Conservation (phyloP, 2,888 invertebrate species). For the Chrysomela aeneicollis region DNA sequence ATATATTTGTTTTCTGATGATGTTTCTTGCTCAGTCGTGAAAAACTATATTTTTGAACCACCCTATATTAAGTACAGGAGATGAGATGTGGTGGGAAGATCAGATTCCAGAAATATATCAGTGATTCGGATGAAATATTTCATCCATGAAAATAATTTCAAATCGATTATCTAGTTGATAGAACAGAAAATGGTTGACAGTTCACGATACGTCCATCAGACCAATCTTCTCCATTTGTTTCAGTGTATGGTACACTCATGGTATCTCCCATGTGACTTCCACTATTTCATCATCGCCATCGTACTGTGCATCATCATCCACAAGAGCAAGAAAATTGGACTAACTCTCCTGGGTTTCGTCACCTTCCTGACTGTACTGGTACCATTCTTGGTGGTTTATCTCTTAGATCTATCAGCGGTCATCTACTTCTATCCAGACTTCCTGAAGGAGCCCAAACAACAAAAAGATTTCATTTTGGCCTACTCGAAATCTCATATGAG, state of each 20-base stretch:
- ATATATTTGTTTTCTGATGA: too few species aligned
- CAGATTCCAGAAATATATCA: too few species aligned
- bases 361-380: conserved; percentile 60
- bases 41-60: too few species aligned
- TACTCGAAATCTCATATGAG: conserved; percentile 70
- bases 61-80: too few species aligned
- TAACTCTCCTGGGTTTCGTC: conserved; percentile 55
- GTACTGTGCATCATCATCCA: conserved; percentile 62
- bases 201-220: too few species aligned
- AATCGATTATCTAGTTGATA: too few species aligned
- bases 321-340: conserved; percentile 58
- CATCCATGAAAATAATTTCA: too few species aligned
- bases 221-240: too few species aligned
- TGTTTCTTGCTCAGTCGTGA: too few species aligned
- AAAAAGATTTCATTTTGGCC: conserved; percentile 63
- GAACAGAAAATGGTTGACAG: too few species aligned
- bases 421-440: conserved; percentile 67
- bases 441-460: conserved; percentile 62
- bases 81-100: too few species aligned
- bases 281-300: conserved; percentile 68
- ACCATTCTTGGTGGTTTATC: conserved; percentile 65
- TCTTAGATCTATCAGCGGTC: conserved; percentile 63
- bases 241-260: conserved; percentile 74
- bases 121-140: too few species aligned
- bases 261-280: conserved; percentile 76